These are phyloP conservation scores for Callionymus lyra DNA, from an alignment of 2,113 vertebrate species.

Conservation along the genomic window DNA sequence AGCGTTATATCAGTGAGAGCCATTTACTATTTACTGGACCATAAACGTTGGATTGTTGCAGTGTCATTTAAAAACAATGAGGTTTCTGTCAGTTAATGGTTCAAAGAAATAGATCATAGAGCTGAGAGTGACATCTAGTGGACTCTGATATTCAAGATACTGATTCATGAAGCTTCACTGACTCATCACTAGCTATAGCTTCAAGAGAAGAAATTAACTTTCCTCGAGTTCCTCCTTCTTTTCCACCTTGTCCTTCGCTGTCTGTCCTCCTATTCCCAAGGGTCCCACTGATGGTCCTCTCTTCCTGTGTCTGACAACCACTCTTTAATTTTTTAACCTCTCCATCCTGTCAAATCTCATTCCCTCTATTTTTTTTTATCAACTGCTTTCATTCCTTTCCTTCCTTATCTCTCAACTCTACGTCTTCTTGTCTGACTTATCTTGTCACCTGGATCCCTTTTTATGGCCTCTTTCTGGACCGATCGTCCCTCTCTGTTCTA, in stretches of 20 bases:
- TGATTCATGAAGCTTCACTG: too few species aligned
- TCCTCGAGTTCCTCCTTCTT: slow-evolving; percentile 1
- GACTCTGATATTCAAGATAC: too few species aligned
- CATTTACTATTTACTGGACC: too few species aligned
- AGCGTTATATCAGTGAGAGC: too few species aligned
- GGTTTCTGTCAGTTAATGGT: too few species aligned
- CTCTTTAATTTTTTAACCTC: slow-evolving; percentile 31
- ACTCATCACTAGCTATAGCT: too few species aligned
- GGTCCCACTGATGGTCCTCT: slow-evolving; percentile 32
- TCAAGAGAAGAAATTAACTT: too few species aligned
- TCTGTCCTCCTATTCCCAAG: slow-evolving; percentile 27
- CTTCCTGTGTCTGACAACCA: slow-evolving; percentile 17
- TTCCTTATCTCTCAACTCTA: slow-evolving; percentile 30
- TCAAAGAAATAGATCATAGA: too few species aligned
- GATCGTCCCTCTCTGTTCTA: slow-evolving; percentile 16
- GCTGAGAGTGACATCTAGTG: too few species aligned
- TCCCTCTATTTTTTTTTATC: slow-evolving; percentile 20
- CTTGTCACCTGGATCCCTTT: slow-evolving; percentile 45
- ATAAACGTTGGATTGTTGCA: too few species aligned
- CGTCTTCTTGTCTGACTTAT: slow-evolving; percentile 19
- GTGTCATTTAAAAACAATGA: too few species aligned
- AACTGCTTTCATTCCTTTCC: slow-evolving; percentile 24
- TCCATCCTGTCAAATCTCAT: slow-evolving; percentile 50
- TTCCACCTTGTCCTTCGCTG: slow-evolving; percentile 16
- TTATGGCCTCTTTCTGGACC: slow-evolving; percentile 20